Evolutionary conservation across 2,888 invertebrate genomes (phyloP), one percentile per base, ranked within the genome.

Genomic region (Agonopterix arenella): DNA sequence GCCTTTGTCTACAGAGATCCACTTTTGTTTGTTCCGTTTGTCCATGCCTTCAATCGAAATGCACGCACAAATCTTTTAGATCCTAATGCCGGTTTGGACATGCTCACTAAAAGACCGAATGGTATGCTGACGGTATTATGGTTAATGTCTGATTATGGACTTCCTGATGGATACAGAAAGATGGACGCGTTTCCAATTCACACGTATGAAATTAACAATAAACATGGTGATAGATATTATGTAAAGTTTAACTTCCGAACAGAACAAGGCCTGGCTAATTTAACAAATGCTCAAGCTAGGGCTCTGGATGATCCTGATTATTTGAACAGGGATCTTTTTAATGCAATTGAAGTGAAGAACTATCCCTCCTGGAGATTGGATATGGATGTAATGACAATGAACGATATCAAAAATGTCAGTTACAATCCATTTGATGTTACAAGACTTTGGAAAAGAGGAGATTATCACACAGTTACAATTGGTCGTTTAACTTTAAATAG

Each of bases 161-260:
- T 95, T 55, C 97, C 98, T 0, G 95, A 97, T 74, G 97, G 97
- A 7, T 94, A 93, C 75, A 91, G 97, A 50, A 93, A 93, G 76
- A 97, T 98, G 96, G 94, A 98, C 66, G 95, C 94, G 42, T 98
- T 96, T 66, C 96, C 97, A 1, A 94, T 95, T 0, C 97, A 98
- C 73, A 95, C 97, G 0, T 98, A 95, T 76, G 97, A 97, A 76
- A 74, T 97, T 52, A 91, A 96, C 18, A 98, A 97, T 76, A 90
- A 85, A 46, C 77, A 92, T 2, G 92, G 93, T 0, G 91, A 94
- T 48, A 80, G 90, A 16, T 90, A 93, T 58, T 98, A 93, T 71
- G 95, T 94, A 56, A 97, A 95, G 89, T 98, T 97, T 84, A 97
- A 97, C 75, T 94, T 93, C 68, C 96, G 96, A 91, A 95, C 96